Base-by-base conservation (phyloP, 1,140 invertebrate species). In the Drosophila kepulauana region DNA sequence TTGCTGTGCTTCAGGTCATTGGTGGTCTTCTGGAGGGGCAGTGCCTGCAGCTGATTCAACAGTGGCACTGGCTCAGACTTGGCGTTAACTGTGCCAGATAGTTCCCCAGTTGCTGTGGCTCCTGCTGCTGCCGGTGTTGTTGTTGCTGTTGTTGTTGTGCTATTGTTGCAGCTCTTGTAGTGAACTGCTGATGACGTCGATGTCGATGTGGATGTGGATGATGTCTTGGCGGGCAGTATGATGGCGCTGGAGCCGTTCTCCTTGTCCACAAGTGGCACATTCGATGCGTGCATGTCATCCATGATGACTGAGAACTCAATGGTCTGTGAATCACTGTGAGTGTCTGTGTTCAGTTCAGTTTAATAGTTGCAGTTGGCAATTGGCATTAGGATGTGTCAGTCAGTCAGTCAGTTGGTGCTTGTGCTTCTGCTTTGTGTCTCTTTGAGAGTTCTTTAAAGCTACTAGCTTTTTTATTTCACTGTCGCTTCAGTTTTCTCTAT, bases 1-100 rank as follows among this genome's bases (percentile, higher is more conserved):
- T 78, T 87, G 74, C 43, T 75, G 8, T 69, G 77, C 69, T 87
- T 89, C 20, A 81, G 70, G 45, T 88, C 84, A 52, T 88, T 84
- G 15, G 78, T 84, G 15, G 78, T 46, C 70, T 88, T 88, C 46
- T 78, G 75, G 1, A 79, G 41, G 3, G 78, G 78, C 74, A 77
- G 48, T 6, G 69, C 10, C 65, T 74, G 75, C 38, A 89, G 74
- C 54, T 84, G 80, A 38, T 59, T 80, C 15, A 88, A 46, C 0
- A 84, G 66, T 1, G 85, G 78, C 51, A 88, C 61, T 41, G 84
- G 80, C 33, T 78, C 73, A 30, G 45, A 20, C 6, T 28, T 75
- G 58, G 25, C 11, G 38, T 46, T 68, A 7, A 15, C 25, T 16
- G 13, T 33, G 3, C 30, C 15, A 35, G 66, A 5, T 67, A 16